phyloP scores from a whole-genome alignment of 2,888 invertebrate genomes.

The Sthenelais limicola region DNA sequence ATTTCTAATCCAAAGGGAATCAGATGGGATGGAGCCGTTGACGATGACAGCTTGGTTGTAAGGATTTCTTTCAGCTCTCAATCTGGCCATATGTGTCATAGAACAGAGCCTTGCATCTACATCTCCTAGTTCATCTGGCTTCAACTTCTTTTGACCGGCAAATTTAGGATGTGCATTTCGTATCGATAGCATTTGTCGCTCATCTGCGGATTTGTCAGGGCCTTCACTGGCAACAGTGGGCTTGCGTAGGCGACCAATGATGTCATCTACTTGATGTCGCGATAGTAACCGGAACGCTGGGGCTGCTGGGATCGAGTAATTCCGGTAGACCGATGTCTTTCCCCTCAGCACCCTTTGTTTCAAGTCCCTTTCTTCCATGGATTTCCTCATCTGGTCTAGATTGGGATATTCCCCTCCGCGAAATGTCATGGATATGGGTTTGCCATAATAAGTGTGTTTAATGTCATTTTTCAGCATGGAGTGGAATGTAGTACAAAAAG shows the following conservation, averaged over 20 bases:
- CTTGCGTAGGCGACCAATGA: slow-evolving; percentile 54
- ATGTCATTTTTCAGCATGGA: slow-evolving; percentile 53
- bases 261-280: slow-evolving; percentile 56
- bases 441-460: slow-evolving; percentile 63
- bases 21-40: slow-evolving; percentile 30
- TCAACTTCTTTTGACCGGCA: slow-evolving; percentile 7
- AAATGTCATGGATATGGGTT: slow-evolving; percentile 51
- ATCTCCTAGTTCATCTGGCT: background rate
- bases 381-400: slow-evolving; percentile 57
- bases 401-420: slow-evolving; percentile 56
- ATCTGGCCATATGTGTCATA: slow-evolving; percentile 24
- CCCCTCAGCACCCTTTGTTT: slow-evolving; percentile 56
- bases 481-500: slow-evolving; percentile 39
- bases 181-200: background rate
- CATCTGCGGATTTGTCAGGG: slow-evolving; percentile 45
- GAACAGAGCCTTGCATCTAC: slow-evolving; percentile 6
- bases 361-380: slow-evolving; percentile 55
- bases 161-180: background rate
- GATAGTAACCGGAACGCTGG: slow-evolving; percentile 62
- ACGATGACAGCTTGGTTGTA: slow-evolving; percentile 5
- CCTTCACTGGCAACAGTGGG: slow-evolving; percentile 57
- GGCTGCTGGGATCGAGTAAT: slow-evolving; percentile 60
- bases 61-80: slow-evolving; percentile 25
- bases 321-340: slow-evolving; percentile 57
- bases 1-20: slow-evolving; percentile 7